A percentile compares a stretch with the other conserved stretches of the same genome.
Evolutionary conservation across 2,888 invertebrate genomes (phyloP).

Genomic region (Psococerastis gibbosa): DNA sequence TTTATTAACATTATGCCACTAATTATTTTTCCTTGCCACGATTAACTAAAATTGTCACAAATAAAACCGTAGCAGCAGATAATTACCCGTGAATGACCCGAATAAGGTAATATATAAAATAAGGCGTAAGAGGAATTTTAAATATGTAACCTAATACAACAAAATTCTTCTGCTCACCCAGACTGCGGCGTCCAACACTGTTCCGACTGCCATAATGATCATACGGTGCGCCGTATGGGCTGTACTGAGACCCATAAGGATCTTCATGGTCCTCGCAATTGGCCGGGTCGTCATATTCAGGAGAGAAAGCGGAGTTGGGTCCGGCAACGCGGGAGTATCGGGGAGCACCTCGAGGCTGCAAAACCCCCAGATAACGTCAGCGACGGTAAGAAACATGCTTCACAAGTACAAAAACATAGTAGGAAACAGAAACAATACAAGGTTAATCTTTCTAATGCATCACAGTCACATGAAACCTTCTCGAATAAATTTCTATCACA

Average conservation of each 20-base stretch:
- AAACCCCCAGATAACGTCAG: no score
- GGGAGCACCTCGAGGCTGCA: constrained; percentile 25
- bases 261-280: constrained; percentile 83
- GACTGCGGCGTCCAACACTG: constrained; percentile 35
- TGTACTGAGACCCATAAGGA: constrained; percentile 76
- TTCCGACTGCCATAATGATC: constrained; percentile 70
- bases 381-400: no score
- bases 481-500: no score
- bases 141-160: no score
- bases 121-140: background rate
- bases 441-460: no score
- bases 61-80: no score
- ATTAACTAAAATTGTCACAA: no score
- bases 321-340: constrained; percentile 59
- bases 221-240: constrained; percentile 64
- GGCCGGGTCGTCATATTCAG: constrained; percentile 85
- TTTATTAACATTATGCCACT: no score
- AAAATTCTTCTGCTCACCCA: constrained; percentile 22
- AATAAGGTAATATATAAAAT: background rate
- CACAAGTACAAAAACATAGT: no score
- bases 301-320: constrained; percentile 33
- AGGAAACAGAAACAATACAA: no score
- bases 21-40: no score
- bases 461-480: no score
- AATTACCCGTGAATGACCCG: background rate